Percentiles rank a stretch among this genome's conserved stretches.
These are phyloP conservation scores for Actenoides hombroni DNA, from an alignment of 2,113 vertebrate genomes.

Conservation along the genomic window DNA sequence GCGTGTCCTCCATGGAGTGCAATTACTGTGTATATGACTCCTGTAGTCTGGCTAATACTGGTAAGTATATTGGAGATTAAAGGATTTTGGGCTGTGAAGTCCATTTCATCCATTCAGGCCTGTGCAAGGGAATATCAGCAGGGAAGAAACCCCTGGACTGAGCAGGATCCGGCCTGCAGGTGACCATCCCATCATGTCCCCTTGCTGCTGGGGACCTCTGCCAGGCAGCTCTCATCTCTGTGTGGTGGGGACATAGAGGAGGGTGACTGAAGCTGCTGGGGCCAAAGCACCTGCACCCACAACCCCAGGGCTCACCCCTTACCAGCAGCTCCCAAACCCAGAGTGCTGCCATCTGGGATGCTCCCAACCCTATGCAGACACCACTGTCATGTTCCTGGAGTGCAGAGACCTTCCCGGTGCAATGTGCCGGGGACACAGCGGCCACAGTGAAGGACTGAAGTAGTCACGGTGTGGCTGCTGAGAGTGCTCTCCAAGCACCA, in stretches of 20 bases:
- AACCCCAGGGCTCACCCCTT: not conserved
- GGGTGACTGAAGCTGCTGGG: rapidly evolving
- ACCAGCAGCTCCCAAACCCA: not conserved
- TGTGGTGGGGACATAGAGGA: rapidly evolving
- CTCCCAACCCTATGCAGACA: not conserved
- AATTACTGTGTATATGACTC: conserved; percentile 33
- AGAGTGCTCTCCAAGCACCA: not conserved
- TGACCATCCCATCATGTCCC: not conserved
- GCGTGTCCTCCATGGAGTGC: conserved; percentile 8
- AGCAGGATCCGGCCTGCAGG: not conserved
- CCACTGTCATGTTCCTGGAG: rapidly evolving
- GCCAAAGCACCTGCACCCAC: not conserved
- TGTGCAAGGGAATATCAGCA: not conserved
- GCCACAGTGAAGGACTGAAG: not conserved
- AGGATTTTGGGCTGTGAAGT: conserved; percentile 49
- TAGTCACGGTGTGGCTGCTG: not conserved
- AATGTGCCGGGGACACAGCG: rapidly evolving
- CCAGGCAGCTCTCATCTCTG: not conserved
- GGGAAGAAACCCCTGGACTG: rapidly evolving
- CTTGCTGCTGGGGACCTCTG: not conserved
- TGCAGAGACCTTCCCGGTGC: rapidly evolving
- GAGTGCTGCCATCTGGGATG: rapidly evolving
- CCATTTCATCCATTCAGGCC: conserved; percentile 29
- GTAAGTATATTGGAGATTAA: conserved; percentile 60
- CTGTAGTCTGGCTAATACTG: conserved; percentile 63